A percentile compares a stretch with the other conserved stretches of the same genome.
Conservation (phyloP, 2,113 vertebrate genomes). For the Thamnaconus septentrionalis region DNA sequence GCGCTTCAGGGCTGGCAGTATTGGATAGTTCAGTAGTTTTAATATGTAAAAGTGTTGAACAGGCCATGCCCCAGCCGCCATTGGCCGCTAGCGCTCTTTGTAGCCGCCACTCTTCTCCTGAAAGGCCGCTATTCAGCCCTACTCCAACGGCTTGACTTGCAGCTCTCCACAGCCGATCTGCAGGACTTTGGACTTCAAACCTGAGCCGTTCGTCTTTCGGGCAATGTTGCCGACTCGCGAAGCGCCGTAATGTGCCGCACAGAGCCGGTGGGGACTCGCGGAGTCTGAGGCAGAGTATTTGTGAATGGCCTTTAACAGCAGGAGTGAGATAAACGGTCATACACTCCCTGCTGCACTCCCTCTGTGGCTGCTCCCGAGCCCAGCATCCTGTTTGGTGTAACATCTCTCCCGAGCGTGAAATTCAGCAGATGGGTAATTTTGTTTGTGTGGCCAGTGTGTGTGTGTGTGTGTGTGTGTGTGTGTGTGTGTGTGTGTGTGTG, state of each 20-base stretch:
- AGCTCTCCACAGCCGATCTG: too few species aligned
- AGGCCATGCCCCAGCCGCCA: too few species aligned
- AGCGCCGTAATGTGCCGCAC: constrained; percentile 27
- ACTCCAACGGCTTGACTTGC: too few species aligned
- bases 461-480: constrained; percentile 25
- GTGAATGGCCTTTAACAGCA: constrained; percentile 61
- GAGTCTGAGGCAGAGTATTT: constrained; percentile 49
- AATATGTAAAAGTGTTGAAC: too few species aligned
- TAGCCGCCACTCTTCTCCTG: too few species aligned
- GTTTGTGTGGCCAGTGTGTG: constrained; percentile 39
- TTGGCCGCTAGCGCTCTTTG: too few species aligned
- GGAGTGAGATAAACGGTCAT: constrained; percentile 52
- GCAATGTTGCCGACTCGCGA: constrained; percentile 7
- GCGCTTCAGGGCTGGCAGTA: too few species aligned
- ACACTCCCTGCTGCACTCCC: constrained; percentile 37
- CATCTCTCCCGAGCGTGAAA: constrained; percentile 51
- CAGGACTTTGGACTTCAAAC: too few species aligned
- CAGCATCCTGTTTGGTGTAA: constrained; percentile 25
- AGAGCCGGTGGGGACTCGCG: constrained; percentile 14
- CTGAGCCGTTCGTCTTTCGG: constrained; percentile 1
- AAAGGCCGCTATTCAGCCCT: too few species aligned
- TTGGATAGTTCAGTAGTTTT: too few species aligned
- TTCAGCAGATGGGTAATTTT: constrained; percentile 60
- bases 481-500: constrained; percentile 26
- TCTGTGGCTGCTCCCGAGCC: constrained; percentile 15